phyloP scores from a whole-genome alignment of 2,888 invertebrate genomes.

The Argyresthia goedartella region DNA sequence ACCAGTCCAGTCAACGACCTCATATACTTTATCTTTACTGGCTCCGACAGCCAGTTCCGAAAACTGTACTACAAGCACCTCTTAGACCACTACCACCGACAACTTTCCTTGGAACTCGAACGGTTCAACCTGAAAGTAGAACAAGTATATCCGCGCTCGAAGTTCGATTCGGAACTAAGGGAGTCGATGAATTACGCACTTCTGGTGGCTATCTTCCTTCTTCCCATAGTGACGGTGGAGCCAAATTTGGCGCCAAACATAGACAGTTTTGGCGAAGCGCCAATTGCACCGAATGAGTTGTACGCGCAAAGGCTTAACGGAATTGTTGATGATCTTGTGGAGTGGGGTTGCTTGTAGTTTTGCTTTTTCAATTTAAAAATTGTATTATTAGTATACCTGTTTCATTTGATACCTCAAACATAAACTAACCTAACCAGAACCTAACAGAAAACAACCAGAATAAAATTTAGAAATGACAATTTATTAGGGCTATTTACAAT shows the following conservation, averaged over 20 bases:
- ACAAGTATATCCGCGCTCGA: conserved; percentile 27
- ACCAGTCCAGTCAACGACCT: conserved; percentile 35
- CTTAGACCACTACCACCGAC: conserved; percentile 24
- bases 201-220: conserved; percentile 19
- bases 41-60: conserved; percentile 39
- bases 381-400: too few species aligned
- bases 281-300: conserved; percentile 21
- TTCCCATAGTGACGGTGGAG: conserved; percentile 31
- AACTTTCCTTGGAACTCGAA: conserved; percentile 23
- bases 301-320: conserved; percentile 32
- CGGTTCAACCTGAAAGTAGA: conserved; percentile 25
- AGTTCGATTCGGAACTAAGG: conserved; percentile 31
- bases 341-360: conserved; percentile 26
- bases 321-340: conserved; percentile 30
- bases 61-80: conserved; percentile 20
- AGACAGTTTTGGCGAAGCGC: conserved; percentile 13
- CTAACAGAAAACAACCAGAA: too few species aligned
- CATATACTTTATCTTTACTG: conserved; percentile 38
- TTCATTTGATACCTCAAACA: too few species aligned
- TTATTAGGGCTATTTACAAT: too few species aligned
- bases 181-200: conserved; percentile 31
- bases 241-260: conserved; percentile 24
- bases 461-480: too few species aligned
- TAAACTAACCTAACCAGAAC: too few species aligned
- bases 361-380: too few species aligned